Percentiles rank a stretch among this genome's conserved stretches.
Conservation (phyloP, 2,888 invertebrate genomes). For the Orchesella flavescens region DNA sequence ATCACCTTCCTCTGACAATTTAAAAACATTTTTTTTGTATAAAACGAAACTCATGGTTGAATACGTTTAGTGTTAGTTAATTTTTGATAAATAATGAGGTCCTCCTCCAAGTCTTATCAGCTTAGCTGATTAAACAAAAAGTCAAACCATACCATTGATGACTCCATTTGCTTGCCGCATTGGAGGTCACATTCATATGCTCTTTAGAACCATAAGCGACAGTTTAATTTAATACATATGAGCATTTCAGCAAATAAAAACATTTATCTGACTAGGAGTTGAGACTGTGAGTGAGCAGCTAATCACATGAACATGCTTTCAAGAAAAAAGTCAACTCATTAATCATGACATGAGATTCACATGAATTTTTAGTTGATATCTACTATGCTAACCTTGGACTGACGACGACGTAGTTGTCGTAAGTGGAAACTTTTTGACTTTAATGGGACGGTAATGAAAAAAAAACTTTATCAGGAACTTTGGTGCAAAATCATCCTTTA, state of each 20-base stretch:
- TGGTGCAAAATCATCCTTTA: conserved; percentile 37
- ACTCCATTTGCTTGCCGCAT: conserved; percentile 15
- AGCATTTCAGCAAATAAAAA: conserved; percentile 16
- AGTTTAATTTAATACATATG: conserved; percentile 7
- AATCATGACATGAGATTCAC: conserved; percentile 51
- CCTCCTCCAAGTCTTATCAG: conserved; percentile 25
- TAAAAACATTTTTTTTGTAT: background rate
- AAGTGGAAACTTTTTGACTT: conserved; percentile 47
- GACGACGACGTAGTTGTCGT: conserved; percentile 13
- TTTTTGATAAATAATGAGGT: background rate
- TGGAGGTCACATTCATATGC: conserved; percentile 19
- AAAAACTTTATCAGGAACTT: conserved; percentile 24
- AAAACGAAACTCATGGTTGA: background rate
- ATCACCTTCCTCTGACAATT: no score
- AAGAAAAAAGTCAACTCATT: conserved; percentile 40
- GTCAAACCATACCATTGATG: conserved; percentile 22
- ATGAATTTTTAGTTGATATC: conserved; percentile 48
- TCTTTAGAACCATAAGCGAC: conserved; percentile 15
- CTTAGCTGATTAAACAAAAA: background rate
- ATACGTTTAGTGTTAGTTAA: background rate
- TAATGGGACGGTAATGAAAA: conserved; percentile 42
- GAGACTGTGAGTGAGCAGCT: conserved; percentile 16
- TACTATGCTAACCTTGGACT: conserved; percentile 54
- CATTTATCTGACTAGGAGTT: conserved; percentile 25
- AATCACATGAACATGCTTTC: conserved; percentile 16